Conservation (phyloP, 2,888 invertebrate species). For the Halictus ligatus region DNA sequence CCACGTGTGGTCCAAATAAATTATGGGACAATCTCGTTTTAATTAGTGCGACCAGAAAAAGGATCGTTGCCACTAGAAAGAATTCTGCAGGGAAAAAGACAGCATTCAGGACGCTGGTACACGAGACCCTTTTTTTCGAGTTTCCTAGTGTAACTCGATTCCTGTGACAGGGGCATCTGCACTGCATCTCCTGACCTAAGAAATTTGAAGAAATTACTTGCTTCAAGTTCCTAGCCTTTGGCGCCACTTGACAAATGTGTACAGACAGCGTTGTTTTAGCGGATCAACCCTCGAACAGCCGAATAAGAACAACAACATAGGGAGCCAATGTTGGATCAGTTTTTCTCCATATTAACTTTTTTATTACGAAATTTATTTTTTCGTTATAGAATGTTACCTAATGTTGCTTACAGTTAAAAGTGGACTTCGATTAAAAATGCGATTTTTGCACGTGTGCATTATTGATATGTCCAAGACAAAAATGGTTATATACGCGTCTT, state of each 20-base stretch:
- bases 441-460: no score
- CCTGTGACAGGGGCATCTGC: slow-evolving; percentile 57
- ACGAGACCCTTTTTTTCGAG: slow-evolving; percentile 32
- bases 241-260: slow-evolving; percentile 8
- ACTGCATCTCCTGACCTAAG: slow-evolving; percentile 42
- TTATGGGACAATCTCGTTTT: slow-evolving; percentile 37
- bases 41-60: slow-evolving; percentile 50
- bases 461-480: no score
- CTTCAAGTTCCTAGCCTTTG: slow-evolving; percentile 28
- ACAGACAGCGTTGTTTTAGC: not conserved
- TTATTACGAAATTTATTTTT: not conserved
- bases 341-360: not conserved
- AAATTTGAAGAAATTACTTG: slow-evolving; percentile 52
- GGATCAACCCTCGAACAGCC: not conserved
- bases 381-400: not conserved
- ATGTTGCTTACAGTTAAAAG: no score
- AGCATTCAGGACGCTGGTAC: slow-evolving; percentile 16
- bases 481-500: no score
- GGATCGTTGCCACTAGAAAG: slow-evolving; percentile 15
- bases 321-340: not conserved
- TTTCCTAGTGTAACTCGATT: slow-evolving; percentile 55
- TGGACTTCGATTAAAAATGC: no score
- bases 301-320: not conserved
- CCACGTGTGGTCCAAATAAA: slow-evolving; percentile 55
- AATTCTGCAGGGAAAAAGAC: slow-evolving; percentile 31